A percentile compares a stretch with the other conserved stretches of the same genome.
phyloP scores from a whole-genome alignment of 2,797 vertebrate species.

The Stomatorhinus walkeri region DNA sequence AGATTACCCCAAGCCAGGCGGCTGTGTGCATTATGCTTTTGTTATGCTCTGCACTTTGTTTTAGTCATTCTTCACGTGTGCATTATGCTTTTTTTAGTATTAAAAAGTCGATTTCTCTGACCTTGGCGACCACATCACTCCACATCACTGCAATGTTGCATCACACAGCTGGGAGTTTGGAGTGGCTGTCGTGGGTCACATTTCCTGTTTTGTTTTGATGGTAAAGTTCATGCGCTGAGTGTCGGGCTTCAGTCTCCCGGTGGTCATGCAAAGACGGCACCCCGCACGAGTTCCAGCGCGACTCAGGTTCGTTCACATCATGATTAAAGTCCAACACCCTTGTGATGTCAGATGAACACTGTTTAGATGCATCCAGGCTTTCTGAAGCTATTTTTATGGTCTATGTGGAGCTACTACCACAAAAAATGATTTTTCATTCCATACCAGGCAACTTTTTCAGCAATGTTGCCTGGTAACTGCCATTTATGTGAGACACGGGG shows the following conservation, averaged over 20 bases:
- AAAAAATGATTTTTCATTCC: background rate
- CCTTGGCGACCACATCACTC: background rate
- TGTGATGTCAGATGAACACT: background rate
- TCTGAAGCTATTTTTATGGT: background rate
- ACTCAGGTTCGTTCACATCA: background rate
- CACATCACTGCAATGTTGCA: background rate
- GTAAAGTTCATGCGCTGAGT: background rate
- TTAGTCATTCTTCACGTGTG: background rate
- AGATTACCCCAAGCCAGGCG: constrained; percentile 7
- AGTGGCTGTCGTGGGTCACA: background rate
- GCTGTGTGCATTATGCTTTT: background rate
- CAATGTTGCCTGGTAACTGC: background rate
- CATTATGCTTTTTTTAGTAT: background rate
- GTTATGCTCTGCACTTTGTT: background rate
- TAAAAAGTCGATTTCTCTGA: background rate
- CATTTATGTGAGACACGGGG: background rate
- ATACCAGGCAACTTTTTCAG: background rate
- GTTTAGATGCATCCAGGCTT: background rate
- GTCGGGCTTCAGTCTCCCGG: background rate
- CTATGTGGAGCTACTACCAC: background rate
- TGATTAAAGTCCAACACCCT: background rate
- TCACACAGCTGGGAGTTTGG: background rate
- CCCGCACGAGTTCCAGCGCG: background rate
- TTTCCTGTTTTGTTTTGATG: background rate
- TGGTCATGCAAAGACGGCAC: background rate